Evolutionary conservation across 2,888 invertebrate genomes (phyloP).

Genomic region (Zygogramma bicolorata): DNA sequence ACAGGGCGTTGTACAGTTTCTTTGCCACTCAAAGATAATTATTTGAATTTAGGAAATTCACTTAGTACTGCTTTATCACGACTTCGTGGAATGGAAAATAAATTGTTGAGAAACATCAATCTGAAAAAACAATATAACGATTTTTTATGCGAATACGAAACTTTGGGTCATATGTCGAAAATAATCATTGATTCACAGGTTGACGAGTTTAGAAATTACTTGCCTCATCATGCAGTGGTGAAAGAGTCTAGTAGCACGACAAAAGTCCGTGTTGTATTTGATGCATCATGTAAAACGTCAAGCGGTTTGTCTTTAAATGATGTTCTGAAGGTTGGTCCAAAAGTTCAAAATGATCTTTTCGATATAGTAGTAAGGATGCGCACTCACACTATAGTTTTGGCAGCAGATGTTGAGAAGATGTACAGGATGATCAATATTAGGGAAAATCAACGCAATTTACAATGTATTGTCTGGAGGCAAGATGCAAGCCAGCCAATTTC

Average conservation of each 20-base stretch:
- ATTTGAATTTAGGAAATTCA: background rate
- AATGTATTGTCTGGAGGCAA: conserved; percentile 16
- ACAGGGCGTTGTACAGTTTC: conserved; percentile 2
- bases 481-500: background rate
- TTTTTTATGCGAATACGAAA: background rate
- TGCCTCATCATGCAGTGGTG: conserved; percentile 38
- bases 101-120: conserved; percentile 23
- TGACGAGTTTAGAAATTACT: conserved; percentile 26
- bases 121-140: conserved; percentile 1
- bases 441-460: conserved; percentile 10
- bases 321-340: conserved; percentile 27
- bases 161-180: conserved; percentile 43
- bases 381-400: conserved; percentile 2
- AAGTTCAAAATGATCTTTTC: conserved; percentile 31
- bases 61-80: conserved; percentile 21
- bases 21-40: conserved; percentile 9
- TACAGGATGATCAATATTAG: conserved; percentile 15
- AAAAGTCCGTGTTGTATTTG: conserved; percentile 38
- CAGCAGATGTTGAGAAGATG: conserved; percentile 29
- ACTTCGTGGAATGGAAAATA: conserved; percentile 31
- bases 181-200: background rate
- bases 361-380: conserved; percentile 24
- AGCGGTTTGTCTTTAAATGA: conserved; percentile 34
- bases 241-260: conserved; percentile 40
- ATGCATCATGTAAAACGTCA: conserved; percentile 30